A percentile compares a stretch with the other conserved stretches of the same genome.
These are phyloP conservation scores for Ostrea denselamellosa DNA, from an alignment of 1,140 invertebrate genomes.

Conservation along the genomic window DNA sequence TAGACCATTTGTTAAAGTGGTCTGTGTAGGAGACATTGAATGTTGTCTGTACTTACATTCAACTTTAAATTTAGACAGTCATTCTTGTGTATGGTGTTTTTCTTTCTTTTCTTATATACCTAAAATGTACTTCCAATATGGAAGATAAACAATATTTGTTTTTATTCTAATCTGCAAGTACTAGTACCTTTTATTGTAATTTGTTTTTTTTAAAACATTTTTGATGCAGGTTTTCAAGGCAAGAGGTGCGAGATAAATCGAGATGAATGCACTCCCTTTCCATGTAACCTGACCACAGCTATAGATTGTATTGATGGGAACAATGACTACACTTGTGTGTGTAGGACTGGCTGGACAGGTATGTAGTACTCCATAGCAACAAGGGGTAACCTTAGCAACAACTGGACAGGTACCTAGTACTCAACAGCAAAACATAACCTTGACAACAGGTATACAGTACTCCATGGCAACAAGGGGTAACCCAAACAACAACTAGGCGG, in stretches of 20 bases:
- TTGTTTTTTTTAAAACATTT: conserved; percentile 20
- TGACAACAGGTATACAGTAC: conserved; percentile 82
- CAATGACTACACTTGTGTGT: conserved; percentile 91
- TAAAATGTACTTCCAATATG: no score
- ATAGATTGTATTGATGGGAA: conserved; percentile 90
- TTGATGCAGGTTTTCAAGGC: conserved; percentile 72
- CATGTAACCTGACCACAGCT: conserved; percentile 59
- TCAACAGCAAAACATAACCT: no score
- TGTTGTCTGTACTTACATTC: background rate
- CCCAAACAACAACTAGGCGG: conserved; percentile 88
- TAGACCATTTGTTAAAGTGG: no score
- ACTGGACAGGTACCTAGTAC: conserved; percentile 87
- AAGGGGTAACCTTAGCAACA: conserved; percentile 69
- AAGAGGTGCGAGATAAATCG: conserved; percentile 72
- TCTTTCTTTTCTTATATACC: no score
- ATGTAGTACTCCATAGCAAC: conserved; percentile 63
- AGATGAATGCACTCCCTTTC: conserved; percentile 63
- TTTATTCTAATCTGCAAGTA: background rate
- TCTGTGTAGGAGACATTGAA: background rate
- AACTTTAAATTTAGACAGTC: background rate
- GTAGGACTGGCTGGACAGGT: conserved; percentile 89
- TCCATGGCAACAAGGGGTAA: no score
- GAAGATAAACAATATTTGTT: background rate
- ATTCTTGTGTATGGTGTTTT: no score
- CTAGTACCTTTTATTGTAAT: background rate